These are phyloP conservation scores for Sipha flava DNA, from an alignment of 1,140 invertebrate genomes.

Conservation along the genomic window DNA sequence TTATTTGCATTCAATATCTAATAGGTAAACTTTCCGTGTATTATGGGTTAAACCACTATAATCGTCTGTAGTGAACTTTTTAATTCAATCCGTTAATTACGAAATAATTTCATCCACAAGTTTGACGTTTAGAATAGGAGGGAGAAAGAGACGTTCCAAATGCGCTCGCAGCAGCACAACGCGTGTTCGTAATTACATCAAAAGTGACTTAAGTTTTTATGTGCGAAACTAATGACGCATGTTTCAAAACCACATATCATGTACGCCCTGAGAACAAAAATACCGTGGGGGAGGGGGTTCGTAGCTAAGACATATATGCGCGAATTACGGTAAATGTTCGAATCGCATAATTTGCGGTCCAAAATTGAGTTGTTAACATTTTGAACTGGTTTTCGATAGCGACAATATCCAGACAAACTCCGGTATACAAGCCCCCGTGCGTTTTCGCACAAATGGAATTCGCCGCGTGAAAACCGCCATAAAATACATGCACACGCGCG, in stretches of 20 bases:
- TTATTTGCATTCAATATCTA: background rate
- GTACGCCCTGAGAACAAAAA: too few species aligned
- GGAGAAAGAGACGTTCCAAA: background rate
- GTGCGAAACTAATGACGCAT: background rate
- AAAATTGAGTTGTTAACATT: background rate
- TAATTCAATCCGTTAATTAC: background rate
- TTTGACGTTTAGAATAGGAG: background rate
- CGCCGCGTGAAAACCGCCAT: background rate
- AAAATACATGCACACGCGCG: background rate
- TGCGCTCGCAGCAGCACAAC: background rate
- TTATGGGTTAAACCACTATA: background rate
- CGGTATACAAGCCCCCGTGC: background rate
- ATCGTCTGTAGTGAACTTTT: background rate
- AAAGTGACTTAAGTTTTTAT: background rate
- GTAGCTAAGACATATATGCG: too few species aligned
- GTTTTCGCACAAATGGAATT: background rate
- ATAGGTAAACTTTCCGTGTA: background rate
- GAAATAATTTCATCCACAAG: background rate
- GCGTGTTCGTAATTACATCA: background rate
- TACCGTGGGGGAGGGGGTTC: too few species aligned
- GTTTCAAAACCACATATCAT: background rate
- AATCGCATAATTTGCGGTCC: background rate
- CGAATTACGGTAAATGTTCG: too few species aligned
- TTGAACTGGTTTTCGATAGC: background rate
- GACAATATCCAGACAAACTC: background rate